Evolutionary conservation across 2,888 invertebrate genomes (phyloP), one percentile per base, ranked within the genome.

Genomic region (Terebella lapidaria): DNA sequence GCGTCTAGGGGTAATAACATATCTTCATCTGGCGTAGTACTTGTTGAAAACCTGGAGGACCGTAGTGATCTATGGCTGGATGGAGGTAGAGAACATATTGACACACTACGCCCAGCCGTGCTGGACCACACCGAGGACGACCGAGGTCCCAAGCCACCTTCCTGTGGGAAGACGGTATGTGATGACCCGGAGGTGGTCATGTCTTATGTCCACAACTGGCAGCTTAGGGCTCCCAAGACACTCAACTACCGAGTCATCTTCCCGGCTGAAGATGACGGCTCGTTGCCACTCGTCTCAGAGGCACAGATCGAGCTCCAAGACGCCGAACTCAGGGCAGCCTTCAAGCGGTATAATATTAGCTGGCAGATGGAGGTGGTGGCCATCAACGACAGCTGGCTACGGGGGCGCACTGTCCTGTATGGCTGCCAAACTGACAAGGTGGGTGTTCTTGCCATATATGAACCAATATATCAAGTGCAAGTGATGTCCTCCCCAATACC

Each of bases 131-230:
- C 57, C 3, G 58, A 58, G 18, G 64, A 70, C 49, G 63, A 69
- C 30, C 47, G 72, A 4, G 57, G 61, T 15, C 59, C 74, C 18
- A 58, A 63, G 46, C 66, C 71, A 55, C 74, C 76, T n/a, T 64
- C 66, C n/a, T 76, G 76, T 58, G 77, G 76, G 0, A 60, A 70
- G 56, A 75, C 76, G 1, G 69, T 74, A 1, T 77, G 77, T 60
- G 77, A 77, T 62, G 71, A 76, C 60, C 75, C 77, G 45, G 68
- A 70, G 25, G 67, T 73, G 1, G 64, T 72, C 1, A 51, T 60
- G 22, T 72, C 71, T 59, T 77, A 76, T 59, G 27, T 64, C 4
- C 53, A 58, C 3, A 62, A 71, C 55, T 20, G 57, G 20, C 62
- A 68, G 3, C 59, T 75, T 5, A 61, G 71, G 3, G 56, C 54